Percentiles rank a stretch among this genome's conserved stretches.
Conservation (phyloP, 2,888 invertebrate genomes). For the Catocala nupta region DNA sequence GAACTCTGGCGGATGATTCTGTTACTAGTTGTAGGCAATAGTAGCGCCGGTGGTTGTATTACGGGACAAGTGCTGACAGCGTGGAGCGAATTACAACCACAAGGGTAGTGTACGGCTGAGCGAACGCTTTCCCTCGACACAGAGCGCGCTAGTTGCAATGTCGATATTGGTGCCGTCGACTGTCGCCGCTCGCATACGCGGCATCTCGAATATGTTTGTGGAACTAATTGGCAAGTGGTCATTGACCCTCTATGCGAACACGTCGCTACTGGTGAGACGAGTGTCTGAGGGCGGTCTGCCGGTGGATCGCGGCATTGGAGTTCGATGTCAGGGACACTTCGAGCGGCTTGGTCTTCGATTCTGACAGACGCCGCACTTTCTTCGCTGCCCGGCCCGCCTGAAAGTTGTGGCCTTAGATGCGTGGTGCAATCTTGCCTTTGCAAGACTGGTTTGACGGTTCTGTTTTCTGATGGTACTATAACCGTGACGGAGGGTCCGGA, state of each 20-base stretch:
- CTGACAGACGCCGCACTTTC: conserved; percentile 89
- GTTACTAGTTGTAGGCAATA: conserved; percentile 91
- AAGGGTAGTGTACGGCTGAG: conserved; percentile 90
- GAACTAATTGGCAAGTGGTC: conserved; percentile 89
- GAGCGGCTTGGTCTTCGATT: conserved; percentile 90
- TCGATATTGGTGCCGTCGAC: conserved; percentile 92
- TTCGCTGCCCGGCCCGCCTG: conserved; percentile 92
- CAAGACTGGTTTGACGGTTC: conserved; percentile 91
- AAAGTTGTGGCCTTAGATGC: conserved; percentile 91
- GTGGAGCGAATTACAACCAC: conserved; percentile 85
- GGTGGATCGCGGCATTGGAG: conserved; percentile 90
- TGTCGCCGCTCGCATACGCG: conserved; percentile 93
- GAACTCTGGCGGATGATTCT: conserved; percentile 96
- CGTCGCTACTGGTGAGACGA: conserved; percentile 86
- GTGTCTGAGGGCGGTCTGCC: conserved; percentile 84
- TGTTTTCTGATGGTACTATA: conserved; percentile 81
- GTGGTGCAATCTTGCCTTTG: conserved; percentile 96
- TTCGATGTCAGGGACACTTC: conserved; percentile 94
- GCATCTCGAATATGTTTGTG: conserved; percentile 89
- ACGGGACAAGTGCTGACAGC: conserved; percentile 89
- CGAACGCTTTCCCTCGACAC: conserved; percentile 94
- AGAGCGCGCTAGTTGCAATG: conserved; percentile 93
- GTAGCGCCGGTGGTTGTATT: conserved; percentile 90
- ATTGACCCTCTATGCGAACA: conserved; percentile 89
- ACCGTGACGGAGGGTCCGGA: conserved; percentile 88